These are phyloP conservation scores for Crenichthys baileyi DNA, from an alignment of 2,797 vertebrate genomes.

Conservation along the genomic window DNA sequence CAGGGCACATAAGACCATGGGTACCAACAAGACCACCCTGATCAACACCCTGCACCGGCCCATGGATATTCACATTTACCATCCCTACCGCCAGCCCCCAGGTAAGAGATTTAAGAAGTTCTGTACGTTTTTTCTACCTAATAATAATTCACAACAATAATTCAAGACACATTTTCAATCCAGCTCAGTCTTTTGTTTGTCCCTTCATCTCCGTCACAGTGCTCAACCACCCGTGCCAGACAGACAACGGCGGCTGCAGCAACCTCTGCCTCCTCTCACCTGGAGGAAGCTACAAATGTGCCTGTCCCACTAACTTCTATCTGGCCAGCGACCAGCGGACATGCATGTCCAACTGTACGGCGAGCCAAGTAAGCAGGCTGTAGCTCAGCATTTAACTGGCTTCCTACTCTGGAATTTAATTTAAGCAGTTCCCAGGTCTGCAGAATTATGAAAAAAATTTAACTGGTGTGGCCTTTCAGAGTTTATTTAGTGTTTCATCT, in stretches of 20 bases:
- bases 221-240: slow-evolving; percentile 89
- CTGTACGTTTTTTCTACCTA: neutral
- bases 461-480: neutral
- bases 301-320: slow-evolving; percentile 97
- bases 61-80: slow-evolving; percentile 94
- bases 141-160: neutral
- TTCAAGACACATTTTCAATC: neutral
- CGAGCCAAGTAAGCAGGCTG: slow-evolving; percentile 88
- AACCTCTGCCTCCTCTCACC: slow-evolving; percentile 96
- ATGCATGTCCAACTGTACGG: slow-evolving; percentile 97
- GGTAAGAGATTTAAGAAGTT: slow-evolving; percentile 45
- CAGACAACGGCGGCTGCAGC: slow-evolving; percentile 94
- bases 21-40: slow-evolving; percentile 90
- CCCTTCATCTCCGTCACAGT: slow-evolving; percentile 86
- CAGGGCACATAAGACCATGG: slow-evolving; percentile 89
- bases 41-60: slow-evolving; percentile 97
- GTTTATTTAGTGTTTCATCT: neutral
- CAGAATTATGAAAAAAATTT: neutral
- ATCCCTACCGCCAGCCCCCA: slow-evolving; percentile 76
- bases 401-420: neutral
- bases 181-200: neutral
- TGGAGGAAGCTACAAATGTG: slow-evolving; percentile 86
- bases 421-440: neutral
- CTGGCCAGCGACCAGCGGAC: slow-evolving; percentile 90
- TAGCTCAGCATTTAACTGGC: slow-evolving; percentile 11